Evolutionary conservation across 1,140 invertebrate species (phyloP).

Genomic region (Centruroides vittatus): DNA sequence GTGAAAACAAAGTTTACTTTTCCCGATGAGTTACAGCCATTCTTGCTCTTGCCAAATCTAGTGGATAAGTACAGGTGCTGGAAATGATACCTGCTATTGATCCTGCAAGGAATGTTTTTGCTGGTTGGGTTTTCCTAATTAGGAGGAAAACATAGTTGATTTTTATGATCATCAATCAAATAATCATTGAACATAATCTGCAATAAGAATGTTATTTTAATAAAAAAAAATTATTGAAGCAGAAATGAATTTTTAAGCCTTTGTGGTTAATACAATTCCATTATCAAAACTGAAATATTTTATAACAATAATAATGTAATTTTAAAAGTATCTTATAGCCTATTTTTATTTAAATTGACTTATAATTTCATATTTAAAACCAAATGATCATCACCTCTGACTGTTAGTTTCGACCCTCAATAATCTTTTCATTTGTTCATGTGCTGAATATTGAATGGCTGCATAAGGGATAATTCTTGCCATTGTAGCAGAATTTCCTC

Average conservation of each 20-base stretch:
- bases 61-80: conserved; percentile 82
- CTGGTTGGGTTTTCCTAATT: conserved; percentile 21
- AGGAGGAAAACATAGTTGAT: conserved; percentile 5
- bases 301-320: too few species aligned
- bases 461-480: conserved; percentile 91
- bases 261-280: too few species aligned
- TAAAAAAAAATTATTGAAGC: too few species aligned
- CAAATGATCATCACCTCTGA: conserved; percentile 1
- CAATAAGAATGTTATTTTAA: too few species aligned
- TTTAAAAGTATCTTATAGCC: too few species aligned
- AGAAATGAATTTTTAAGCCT: too few species aligned
- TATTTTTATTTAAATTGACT: too few species aligned
- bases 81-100: conserved; percentile 88
- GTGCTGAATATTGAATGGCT: conserved; percentile 89
- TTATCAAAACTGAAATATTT: too few species aligned
- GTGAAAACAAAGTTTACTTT: conserved; percentile 34
- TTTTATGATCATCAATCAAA: background rate
- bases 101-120: conserved; percentile 63
- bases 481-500: conserved; percentile 97
- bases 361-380: too few species aligned
- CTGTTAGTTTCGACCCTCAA: conserved; percentile 9
- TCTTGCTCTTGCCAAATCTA: conserved; percentile 90
- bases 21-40: conserved; percentile 86
- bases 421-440: conserved; percentile 53
- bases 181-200: too few species aligned